Evolutionary conservation across 2,113 vertebrate species (phyloP).

Genomic region (Brachyhypopomus occidentalis): DNA sequence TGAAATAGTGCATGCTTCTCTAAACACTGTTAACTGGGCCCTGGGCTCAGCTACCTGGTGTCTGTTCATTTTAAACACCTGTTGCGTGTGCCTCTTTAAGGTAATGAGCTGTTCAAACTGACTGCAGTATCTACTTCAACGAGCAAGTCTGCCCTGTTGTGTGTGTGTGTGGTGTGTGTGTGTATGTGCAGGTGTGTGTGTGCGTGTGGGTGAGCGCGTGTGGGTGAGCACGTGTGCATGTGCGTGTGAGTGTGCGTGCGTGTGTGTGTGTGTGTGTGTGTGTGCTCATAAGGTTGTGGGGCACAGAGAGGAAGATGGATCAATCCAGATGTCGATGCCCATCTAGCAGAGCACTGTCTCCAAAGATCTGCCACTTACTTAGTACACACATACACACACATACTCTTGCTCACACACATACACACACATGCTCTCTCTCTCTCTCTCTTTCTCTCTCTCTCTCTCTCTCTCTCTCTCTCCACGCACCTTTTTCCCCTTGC

Average conservation of each 20-base stretch:
- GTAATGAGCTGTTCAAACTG: slow-evolving; percentile 26
- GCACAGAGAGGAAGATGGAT: slow-evolving; percentile 33
- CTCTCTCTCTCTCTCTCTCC: not conserved
- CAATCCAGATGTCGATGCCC: slow-evolving; percentile 60
- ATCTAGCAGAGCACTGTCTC: slow-evolving; percentile 50
- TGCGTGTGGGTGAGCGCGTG: slow-evolving; percentile 26
- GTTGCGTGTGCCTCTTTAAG: slow-evolving; percentile 5
- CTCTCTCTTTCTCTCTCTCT: not conserved
- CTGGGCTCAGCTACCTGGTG: not conserved
- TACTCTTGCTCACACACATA: not conserved
- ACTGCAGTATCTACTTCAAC: slow-evolving; percentile 13
- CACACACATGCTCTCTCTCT: not conserved
- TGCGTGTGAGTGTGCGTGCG: slow-evolving; percentile 11
- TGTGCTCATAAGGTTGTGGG: not conserved
- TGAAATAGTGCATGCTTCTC: too few relatives aligned
- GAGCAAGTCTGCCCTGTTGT: slow-evolving; percentile 11
- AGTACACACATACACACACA: slow-evolving; percentile 16
- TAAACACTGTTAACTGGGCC: too few relatives aligned
- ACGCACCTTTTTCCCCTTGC: too few relatives aligned
- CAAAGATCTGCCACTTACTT: slow-evolving; percentile 54
- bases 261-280: slow-evolving; percentile 33
- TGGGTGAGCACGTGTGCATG: not conserved
- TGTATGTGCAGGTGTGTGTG: slow-evolving; percentile 1
- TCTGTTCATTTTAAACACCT: slow-evolving; percentile 17
- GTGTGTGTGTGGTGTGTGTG: slow-evolving; percentile 5